Conservation (phyloP, 2,888 invertebrate species). For the Amblyjoppa fuscipennis region DNA sequence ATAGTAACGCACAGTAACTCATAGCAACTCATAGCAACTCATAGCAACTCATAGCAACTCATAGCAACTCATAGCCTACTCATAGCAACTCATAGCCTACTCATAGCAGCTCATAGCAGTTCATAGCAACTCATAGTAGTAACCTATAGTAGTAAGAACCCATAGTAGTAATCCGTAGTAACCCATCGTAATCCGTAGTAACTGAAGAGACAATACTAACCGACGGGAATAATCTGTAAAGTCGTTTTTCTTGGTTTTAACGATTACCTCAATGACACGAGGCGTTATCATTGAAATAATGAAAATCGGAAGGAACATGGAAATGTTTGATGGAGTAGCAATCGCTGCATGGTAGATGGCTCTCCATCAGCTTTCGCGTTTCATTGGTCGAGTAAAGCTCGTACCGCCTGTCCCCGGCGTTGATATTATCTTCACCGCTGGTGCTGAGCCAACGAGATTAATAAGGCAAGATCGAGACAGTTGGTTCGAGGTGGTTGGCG, state of each 20-base stretch:
- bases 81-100: no score
- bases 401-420: constrained; percentile 39
- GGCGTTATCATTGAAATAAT: constrained; percentile 16
- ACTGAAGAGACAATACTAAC: background rate
- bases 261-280: background rate
- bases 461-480: constrained; percentile 64
- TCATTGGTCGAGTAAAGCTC: constrained; percentile 46
- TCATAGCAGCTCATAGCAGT: no score
- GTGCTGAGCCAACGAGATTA: constrained; percentile 68
- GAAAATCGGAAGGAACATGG: constrained; percentile 15
- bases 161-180: no score
- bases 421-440: constrained; percentile 62
- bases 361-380: constrained; percentile 33
- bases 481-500: constrained; percentile 46
- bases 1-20: no score
- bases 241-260: background rate
- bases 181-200: background rate
- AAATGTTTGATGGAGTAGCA: constrained; percentile 15
- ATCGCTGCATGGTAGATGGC: constrained; percentile 17
- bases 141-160: no score
- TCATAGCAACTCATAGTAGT: no score
- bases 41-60: no score
- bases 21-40: no score
- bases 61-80: no score
- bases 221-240: background rate